A percentile compares a stretch with the other conserved stretches of the same genome.
Conservation (phyloP, 2,113 vertebrate species). For the Trematocara unimaculatum region DNA sequence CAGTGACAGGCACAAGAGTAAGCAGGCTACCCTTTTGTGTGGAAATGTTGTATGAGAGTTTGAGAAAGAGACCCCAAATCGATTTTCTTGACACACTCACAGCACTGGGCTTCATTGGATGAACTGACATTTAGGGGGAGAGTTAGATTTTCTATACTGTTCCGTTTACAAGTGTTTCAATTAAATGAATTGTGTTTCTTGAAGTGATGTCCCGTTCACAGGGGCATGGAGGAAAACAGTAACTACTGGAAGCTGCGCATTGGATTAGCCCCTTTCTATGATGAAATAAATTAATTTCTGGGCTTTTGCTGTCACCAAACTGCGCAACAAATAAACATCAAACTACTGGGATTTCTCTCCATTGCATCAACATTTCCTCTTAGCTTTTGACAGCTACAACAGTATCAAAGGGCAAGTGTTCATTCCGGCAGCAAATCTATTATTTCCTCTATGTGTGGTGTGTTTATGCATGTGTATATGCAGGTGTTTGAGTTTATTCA, state of each 20-base stretch:
- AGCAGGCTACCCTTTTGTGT: not conserved
- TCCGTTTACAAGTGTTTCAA: conserved; percentile 59
- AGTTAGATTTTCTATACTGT: conserved; percentile 37
- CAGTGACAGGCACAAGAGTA: not conserved
- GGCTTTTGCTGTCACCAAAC: conserved; percentile 40
- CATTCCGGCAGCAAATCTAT: conserved; percentile 38
- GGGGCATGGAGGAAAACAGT: conserved; percentile 26
- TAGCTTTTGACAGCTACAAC: conserved; percentile 44
- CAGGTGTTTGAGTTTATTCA: not conserved
- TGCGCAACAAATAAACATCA: conserved; percentile 51
- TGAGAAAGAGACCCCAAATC: conserved; percentile 21
- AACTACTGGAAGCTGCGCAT: not conserved
- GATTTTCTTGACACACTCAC: conserved; percentile 63
- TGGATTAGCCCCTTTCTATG: conserved; percentile 29
- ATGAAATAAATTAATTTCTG: conserved; percentile 42
- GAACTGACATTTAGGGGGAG: conserved; percentile 54
- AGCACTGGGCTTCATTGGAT: conserved; percentile 12
- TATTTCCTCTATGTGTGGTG: conserved; percentile 13
- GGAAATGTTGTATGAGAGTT: not conserved
- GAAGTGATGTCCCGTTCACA: conserved; percentile 23
- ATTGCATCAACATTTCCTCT: conserved; percentile 58
- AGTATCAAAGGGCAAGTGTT: conserved; percentile 59
- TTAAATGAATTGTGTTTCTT: conserved; percentile 48
- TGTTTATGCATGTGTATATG: not conserved
- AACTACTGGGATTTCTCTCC: conserved; percentile 47